phyloP scores from a whole-genome alignment of 2,888 invertebrate genomes.

The Orgyia antiqua region DNA sequence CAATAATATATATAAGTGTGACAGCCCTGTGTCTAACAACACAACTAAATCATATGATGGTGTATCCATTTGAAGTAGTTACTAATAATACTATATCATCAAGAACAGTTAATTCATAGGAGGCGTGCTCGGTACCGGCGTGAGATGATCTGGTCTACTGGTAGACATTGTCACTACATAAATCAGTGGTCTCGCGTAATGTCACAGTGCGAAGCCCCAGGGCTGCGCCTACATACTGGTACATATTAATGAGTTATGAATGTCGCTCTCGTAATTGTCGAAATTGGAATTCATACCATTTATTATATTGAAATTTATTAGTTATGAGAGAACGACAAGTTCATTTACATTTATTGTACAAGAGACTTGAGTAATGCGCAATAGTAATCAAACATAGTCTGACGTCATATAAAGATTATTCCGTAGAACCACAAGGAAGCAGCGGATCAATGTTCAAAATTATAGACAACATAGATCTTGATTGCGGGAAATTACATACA shows the following conservation, averaged over 20 bases:
- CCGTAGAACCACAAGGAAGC: too few relatives aligned
- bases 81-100: conserved; percentile 23
- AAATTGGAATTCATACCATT: conserved; percentile 6
- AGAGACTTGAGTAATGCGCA: too few relatives aligned
- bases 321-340: too few relatives aligned
- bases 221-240: conserved; percentile 7
- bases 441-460: too few relatives aligned
- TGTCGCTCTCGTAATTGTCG: conserved; percentile 5
- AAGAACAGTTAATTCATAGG: conserved; percentile 16
- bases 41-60: conserved; percentile 19
- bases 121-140: conserved; percentile 4
- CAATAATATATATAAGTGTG: too few relatives aligned
- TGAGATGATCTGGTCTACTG: conserved; percentile 5
- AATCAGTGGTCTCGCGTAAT: conserved; percentile 6
- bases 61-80: conserved; percentile 14
- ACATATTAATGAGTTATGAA: conserved; percentile 12
- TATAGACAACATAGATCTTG: too few relatives aligned
- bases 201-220: background rate
- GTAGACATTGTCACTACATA: too few relatives aligned
- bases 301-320: too few relatives aligned
- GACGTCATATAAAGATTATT: too few relatives aligned
- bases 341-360: too few relatives aligned
- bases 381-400: too few relatives aligned
- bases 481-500: too few relatives aligned
- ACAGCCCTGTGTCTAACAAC: conserved; percentile 5